Percentiles rank a stretch among this genome's conserved stretches.
phyloP scores from a whole-genome alignment of 30 jellyfish, hydroid and myxozoan genomes.

The Hydractinia echinata region DNA sequence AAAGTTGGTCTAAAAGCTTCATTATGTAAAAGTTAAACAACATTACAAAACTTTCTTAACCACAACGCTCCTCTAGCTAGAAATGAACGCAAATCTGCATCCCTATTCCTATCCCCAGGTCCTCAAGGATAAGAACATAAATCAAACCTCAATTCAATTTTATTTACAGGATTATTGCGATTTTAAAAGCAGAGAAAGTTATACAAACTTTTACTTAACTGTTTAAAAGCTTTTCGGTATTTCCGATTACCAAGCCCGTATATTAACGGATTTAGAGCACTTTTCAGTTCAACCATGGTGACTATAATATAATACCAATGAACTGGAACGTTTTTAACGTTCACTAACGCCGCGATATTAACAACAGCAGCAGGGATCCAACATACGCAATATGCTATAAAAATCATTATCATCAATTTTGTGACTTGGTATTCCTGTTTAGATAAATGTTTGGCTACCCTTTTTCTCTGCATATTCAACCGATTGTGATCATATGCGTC shows the following conservation, averaged over 20 bases:
- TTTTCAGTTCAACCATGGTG: conserved; percentile 75
- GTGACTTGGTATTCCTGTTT: conserved; percentile 71
- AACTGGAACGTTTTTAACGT: conserved; percentile 37
- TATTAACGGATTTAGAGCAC: conserved; percentile 70
- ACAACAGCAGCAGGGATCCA: conserved; percentile 85
- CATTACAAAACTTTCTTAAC: no score
- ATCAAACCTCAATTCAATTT: no score
- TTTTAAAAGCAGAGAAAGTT: no score
- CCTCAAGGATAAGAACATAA: no score
- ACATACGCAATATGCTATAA: conserved; percentile 60
- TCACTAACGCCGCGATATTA: conserved; percentile 42
- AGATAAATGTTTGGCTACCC: conserved; percentile 30
- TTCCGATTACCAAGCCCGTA: conserved; percentile 79
- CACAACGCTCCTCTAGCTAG: no score
- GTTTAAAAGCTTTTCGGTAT: conserved; percentile 49
- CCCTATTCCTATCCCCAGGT: no score
- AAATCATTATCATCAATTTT: conserved; percentile 66
- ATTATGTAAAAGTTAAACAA: no score
- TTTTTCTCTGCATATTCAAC: conserved; percentile 4
- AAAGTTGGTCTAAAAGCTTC: no score
- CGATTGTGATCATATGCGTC: conserved; percentile 13
- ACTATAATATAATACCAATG: conserved; percentile 24
- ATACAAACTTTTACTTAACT: not conserved
- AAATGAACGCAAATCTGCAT: no score
- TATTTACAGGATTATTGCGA: no score